Percentiles rank a stretch among this genome's conserved stretches.
Conservation (phyloP, 2,797 vertebrate genomes). For the Diglossa cyanea region DNA sequence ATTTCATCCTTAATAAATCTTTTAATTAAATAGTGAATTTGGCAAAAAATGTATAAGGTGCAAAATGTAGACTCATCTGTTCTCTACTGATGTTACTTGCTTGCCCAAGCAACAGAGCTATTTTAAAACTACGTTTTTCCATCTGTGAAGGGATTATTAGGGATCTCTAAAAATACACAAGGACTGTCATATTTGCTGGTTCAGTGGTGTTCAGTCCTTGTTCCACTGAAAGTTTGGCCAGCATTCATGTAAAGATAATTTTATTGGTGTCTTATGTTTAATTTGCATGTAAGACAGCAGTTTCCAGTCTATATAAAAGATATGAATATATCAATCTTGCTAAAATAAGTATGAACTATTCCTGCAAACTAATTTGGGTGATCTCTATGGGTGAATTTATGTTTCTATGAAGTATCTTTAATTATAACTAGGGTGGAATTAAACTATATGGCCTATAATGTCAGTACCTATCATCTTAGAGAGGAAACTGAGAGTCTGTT, state of each 20-base stretch:
- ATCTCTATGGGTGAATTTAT: background rate
- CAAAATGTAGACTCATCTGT: constrained; percentile 22
- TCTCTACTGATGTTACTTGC: constrained; percentile 16
- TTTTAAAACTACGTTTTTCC: constrained; percentile 38
- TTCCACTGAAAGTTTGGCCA: background rate
- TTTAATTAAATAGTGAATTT: constrained; percentile 30
- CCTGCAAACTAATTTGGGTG: background rate
- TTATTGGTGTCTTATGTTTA: background rate
- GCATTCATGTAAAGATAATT: background rate
- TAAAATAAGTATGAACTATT: background rate
- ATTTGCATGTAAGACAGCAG: background rate
- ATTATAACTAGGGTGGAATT: background rate
- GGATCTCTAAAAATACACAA: background rate
- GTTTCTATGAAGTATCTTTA: background rate
- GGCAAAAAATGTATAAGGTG: constrained; percentile 9
- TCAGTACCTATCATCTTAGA: background rate
- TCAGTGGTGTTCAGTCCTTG: background rate
- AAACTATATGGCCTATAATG: accelerated
- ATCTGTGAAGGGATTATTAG: constrained; percentile 32
- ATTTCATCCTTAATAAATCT: background rate
- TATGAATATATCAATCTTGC: background rate
- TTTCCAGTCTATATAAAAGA: background rate
- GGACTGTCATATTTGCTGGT: constrained; percentile 7
- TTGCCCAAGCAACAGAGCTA: constrained; percentile 50
- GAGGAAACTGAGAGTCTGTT: background rate